Evolutionary conservation across 2,888 invertebrate species (phyloP).

Genomic region (Lithophane semibrunnea): DNA sequence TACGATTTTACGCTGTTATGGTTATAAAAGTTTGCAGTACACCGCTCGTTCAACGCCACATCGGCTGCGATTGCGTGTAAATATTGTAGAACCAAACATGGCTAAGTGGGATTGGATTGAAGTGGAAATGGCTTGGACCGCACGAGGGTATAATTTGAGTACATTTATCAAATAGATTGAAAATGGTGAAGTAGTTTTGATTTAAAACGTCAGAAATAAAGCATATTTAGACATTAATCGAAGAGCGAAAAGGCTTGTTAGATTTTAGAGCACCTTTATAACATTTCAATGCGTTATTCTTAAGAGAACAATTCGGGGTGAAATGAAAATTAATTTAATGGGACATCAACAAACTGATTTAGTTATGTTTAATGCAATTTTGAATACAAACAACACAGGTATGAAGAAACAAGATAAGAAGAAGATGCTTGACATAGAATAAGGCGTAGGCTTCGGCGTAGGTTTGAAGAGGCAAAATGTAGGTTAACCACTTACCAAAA

Average conservation of each 20-base stretch:
- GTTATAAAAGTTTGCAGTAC: conserved; percentile 36
- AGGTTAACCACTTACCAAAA: conserved; percentile 17
- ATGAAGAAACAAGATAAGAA: conserved; percentile 1
- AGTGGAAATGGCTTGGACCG: conserved; percentile 4
- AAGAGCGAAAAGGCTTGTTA: background rate
- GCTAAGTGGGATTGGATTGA: conserved; percentile 44
- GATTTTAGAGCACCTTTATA: background rate
- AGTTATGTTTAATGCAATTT: background rate
- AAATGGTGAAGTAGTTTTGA: background rate
- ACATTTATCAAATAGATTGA: conserved; percentile 30
- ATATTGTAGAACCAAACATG: conserved; percentile 54
- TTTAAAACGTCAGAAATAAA: background rate
- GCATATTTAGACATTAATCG: background rate
- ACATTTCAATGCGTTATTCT: background rate
- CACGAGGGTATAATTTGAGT: conserved; percentile 11
- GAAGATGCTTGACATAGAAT: background rate
- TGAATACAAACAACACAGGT: background rate
- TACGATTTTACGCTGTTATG: background rate
- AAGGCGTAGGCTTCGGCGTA: background rate
- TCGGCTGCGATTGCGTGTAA: conserved; percentile 47
- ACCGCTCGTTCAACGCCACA: conserved; percentile 23
- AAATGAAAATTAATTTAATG: background rate
- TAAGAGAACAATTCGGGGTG: background rate
- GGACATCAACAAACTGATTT: background rate
- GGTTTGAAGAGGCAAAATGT: background rate